Base-by-base conservation (phyloP, 2,888 invertebrate species). In the Zhuqinia jingwanae region DNA sequence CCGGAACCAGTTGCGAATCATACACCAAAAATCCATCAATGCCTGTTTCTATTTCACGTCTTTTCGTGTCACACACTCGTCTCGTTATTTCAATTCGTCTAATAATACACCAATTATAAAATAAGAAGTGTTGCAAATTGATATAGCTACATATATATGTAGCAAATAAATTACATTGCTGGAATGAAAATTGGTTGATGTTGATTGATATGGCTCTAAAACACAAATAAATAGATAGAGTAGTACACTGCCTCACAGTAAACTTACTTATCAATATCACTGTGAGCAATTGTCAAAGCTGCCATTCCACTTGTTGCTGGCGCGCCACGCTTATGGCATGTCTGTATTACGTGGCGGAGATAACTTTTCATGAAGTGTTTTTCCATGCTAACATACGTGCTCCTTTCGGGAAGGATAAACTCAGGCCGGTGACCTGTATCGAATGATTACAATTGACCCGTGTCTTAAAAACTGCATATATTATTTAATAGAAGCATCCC, bases 21-120 rank as follows among this genome's bases (percentile, higher is more conserved):
- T 95, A 95, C 5, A 95, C 94, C 94, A 95, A 94, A 90, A 95
- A 95, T 0, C 95, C 95, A 91, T 95, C 95, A 0, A 95, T 94
- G 0, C 95, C 95, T 13, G 92, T 91, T 88, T 93, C 92, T 68
- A 95, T 94, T 92, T 95, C 95, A 70, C 93, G 93, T 77, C 93
- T 91, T 92, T 95, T 95, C 0, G 93, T 93, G 42, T 93, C 92
- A 56, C 86, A 86, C 2, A 81, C 80, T 45, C 53, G n/a, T 13
- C 86, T 63, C 1, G 80, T 81, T 15, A 81, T 76, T 56, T 86
- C 86, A 6, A 0, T 53, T 13, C 86, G 80, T 45, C 86, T 86
- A 22, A 11, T n/a, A n/a, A 25, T 1, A 5, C 11, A 47, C n/a
- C n/a, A 58, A 30, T 25, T 63, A 13, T 13, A 63, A 70, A 68